Evolutionary conservation across 2,113 vertebrate species (phyloP).

Genomic region (Ceyx cyanopectus): DNA sequence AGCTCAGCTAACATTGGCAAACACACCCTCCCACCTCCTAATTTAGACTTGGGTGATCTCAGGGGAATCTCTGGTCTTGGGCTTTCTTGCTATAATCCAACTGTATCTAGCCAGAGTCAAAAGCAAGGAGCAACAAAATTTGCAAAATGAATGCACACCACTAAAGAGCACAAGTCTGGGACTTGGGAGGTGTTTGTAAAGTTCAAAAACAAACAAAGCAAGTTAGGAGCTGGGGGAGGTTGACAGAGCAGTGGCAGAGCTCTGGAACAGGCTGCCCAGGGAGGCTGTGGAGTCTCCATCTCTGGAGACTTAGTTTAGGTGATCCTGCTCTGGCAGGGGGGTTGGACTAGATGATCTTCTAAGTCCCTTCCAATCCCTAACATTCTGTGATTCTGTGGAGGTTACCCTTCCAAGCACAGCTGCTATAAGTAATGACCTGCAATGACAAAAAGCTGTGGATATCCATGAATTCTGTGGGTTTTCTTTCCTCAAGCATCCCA

Average conservation of each 20-base stretch:
- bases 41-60: background rate
- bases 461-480: background rate
- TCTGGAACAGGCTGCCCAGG: too few species aligned
- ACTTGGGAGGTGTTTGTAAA: background rate
- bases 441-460: background rate
- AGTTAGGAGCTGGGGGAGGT: background rate
- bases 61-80: background rate
- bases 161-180: background rate
- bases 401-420: background rate
- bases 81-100: background rate
- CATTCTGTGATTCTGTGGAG: too few species aligned
- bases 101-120: background rate
- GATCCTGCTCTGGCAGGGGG: too few species aligned
- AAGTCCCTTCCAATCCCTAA: too few species aligned
- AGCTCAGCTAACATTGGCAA: background rate
- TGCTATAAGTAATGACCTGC: background rate
- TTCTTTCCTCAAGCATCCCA: background rate
- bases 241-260: too few species aligned
- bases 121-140: background rate
- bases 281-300: too few species aligned
- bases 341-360: too few species aligned
- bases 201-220: background rate
- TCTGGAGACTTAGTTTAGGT: too few species aligned
- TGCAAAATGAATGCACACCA: background rate
- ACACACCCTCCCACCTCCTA: background rate